Evolutionary conservation across 2,113 vertebrate genomes (phyloP).

Genomic region (Brachyistius frenatus): DNA sequence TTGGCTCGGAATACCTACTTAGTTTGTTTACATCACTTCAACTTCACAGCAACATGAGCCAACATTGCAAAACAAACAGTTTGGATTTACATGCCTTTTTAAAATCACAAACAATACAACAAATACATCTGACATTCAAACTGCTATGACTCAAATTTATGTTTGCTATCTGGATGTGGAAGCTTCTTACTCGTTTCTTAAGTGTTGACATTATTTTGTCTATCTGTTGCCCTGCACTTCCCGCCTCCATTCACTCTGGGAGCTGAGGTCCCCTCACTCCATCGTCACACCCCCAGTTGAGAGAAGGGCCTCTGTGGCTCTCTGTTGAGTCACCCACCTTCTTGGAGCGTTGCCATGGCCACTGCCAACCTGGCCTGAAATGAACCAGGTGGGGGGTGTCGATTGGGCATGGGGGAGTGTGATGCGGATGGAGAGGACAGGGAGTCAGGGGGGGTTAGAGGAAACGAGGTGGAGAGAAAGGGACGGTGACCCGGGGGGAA

Average conservation of each 20-base stretch:
- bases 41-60: constrained; percentile 6
- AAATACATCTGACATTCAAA: not conserved
- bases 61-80: not conserved
- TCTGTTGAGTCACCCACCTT: constrained; percentile 70
- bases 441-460: not conserved
- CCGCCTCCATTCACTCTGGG: not conserved
- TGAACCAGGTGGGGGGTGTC: constrained; percentile 61
- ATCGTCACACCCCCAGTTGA: constrained; percentile 21
- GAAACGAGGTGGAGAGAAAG: constrained; percentile 2
- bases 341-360: constrained; percentile 64
- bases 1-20: not conserved
- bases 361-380: constrained; percentile 53
- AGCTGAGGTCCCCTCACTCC: constrained; percentile 2
- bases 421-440: no score
- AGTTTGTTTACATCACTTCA: not conserved
- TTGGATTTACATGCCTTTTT: constrained; percentile 8
- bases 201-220: constrained; percentile 28
- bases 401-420: constrained; percentile 19
- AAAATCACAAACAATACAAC: constrained; percentile 3
- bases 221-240: not conserved
- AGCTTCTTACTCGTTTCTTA: no score
- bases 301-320: constrained; percentile 52
- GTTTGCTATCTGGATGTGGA: no score
- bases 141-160: no score
- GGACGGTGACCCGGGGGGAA: not conserved